Base-by-base conservation (phyloP, 2,888 invertebrate species). In the Fragum sueziense region DNA sequence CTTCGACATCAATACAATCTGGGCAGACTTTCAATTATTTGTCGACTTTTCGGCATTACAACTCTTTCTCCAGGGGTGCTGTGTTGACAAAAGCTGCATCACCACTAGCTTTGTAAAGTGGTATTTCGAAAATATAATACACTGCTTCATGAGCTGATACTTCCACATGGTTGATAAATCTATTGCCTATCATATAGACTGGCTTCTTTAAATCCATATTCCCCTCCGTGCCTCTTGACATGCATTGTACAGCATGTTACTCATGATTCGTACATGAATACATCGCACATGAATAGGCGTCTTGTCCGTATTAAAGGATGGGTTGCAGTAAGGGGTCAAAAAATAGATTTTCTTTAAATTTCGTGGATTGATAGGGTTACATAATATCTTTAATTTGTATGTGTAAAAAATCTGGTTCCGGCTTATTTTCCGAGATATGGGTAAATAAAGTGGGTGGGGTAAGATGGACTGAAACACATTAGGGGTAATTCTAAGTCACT, bases 71-170 rank as follows among this genome's bases (percentile, higher is more conserved):
- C 88, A 6, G 80, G 9, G 79, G 79, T 29, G 69, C 73, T 14
- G 87, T 87, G 25, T 87, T 86, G 20, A 88, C 65, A 67, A 85
- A 88, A 1, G 81, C 33, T 0, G 70, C 59, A 41, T 77, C 74
- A 59, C 85, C 65, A n/a, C 82, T 80, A 9, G 76, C 65, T 34
- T 73, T 59, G 20, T 79, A 79, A 31, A 90, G 70, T 22, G 86
- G 85, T 65, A 89, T 73, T 57, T 79, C 76, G 14, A 88, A 71
- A 2, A 86, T 59, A 11, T 70, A 74, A 68, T 81, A 88, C 0
- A 78, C 86, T 51, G 88, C 87, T 75, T 90, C 88, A 75, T 89
- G 88, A 1, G 88, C 88, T 20, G 82, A 80, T 7, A 89, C 71
- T 72, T 89, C 88, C 0, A 76, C 82, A 61, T 76, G 54, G 85